Evolutionary conservation across 2,797 vertebrate species (phyloP).

Genomic region (Gymnopithys bicolor): DNA sequence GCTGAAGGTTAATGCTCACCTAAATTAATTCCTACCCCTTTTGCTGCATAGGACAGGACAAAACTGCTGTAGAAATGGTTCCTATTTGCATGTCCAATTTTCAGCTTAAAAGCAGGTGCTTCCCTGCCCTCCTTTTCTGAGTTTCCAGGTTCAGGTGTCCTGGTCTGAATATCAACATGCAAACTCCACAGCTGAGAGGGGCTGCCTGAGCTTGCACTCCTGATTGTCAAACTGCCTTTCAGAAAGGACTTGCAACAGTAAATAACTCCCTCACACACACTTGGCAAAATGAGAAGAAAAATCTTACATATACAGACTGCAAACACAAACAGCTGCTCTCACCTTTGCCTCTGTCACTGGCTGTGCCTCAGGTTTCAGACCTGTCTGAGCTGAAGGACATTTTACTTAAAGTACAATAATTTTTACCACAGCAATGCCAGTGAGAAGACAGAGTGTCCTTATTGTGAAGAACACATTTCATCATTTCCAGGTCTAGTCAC

Average conservation of each 20-base stretch:
- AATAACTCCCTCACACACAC: background rate
- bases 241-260: background rate
- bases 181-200: background rate
- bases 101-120: constrained; percentile 17
- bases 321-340: background rate
- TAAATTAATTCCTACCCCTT: background rate
- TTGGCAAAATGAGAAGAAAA: background rate
- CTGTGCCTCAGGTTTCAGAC: background rate
- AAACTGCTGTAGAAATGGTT: background rate
- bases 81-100: background rate
- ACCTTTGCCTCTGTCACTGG: background rate
- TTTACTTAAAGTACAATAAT: background rate
- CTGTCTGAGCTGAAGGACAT: background rate
- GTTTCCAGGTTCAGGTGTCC: background rate
- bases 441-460: background rate
- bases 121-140: background rate
- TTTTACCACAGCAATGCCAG: background rate
- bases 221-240: background rate
- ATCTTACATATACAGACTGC: background rate
- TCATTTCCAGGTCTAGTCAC: background rate
- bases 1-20: background rate
- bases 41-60: background rate
- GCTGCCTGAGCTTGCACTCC: background rate
- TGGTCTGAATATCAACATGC: background rate
- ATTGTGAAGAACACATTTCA: background rate